Evolutionary conservation across 2,888 invertebrate species (phyloP).

Genomic region (Andrena camellia): DNA sequence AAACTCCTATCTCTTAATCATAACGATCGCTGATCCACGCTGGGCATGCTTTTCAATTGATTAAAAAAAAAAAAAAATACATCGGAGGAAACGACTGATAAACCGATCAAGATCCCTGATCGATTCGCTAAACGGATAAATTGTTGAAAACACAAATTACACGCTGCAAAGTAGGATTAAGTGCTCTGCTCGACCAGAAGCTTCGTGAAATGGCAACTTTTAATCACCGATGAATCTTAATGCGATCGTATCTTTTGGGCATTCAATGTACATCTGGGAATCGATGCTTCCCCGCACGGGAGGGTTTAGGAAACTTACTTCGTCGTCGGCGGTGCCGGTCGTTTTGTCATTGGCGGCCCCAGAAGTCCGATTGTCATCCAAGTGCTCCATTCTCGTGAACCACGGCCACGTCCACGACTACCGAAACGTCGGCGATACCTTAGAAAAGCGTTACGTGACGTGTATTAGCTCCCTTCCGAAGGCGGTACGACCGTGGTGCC

Average conservation of each 20-base stretch:
- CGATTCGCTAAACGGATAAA: too few species aligned
- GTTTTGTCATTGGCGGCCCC: conserved; percentile 63
- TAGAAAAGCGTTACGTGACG: conserved; percentile 79
- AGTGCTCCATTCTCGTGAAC: conserved; percentile 76
- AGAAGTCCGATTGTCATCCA: conserved; percentile 73
- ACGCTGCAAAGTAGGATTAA: too few species aligned
- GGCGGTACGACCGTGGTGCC: conserved; percentile 45
- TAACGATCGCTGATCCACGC: background rate
- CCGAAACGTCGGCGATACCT: conserved; percentile 76
- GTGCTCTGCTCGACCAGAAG: too few species aligned
- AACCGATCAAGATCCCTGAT: too few species aligned
- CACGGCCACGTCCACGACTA: conserved; percentile 51
- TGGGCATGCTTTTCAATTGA: too few species aligned
- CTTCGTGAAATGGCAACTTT: too few species aligned
- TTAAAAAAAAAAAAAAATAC: too few species aligned
- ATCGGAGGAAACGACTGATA: too few species aligned
- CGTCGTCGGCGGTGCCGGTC: conserved; percentile 69
- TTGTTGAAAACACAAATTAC: background rate
- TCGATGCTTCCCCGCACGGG: too few species aligned
- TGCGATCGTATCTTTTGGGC: too few species aligned
- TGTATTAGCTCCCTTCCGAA: conserved; percentile 70
- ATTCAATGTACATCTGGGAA: too few species aligned
- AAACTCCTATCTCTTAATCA: conserved; percentile 31
- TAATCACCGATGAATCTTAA: too few species aligned
- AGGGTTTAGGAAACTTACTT: conserved; percentile 74